Base-by-base conservation (phyloP, 2,888 invertebrate genomes). In the Pandemis heparana region DNA sequence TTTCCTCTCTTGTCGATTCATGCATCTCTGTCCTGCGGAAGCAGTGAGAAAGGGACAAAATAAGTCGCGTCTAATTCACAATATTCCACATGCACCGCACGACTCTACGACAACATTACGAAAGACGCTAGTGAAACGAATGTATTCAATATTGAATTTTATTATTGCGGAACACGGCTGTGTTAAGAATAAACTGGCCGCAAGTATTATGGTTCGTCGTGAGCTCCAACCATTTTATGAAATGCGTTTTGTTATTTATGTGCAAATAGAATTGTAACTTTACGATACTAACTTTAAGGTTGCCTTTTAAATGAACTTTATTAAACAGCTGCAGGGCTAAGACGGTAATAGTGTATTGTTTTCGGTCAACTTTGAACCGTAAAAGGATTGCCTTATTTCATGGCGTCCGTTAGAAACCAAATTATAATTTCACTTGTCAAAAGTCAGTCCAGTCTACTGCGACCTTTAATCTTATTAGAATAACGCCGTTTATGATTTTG, bases 321-420 rank as follows among this genome's bases (percentile, higher is more conserved):
- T 70, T 41, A 39, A 70, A 51, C n/a, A 63, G 60, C 70, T 38
- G 62, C 46, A 63, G 1, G 16, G 2, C 14, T 43, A 77, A 77
- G 62, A 66, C 75, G 73, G 77, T 78, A 76, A 75, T 75, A 79
- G 77, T 68, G 80, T 79, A 75, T 85, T 82, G 82, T 83, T 85
- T 82, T 84, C 79, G 83, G 86, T 85, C 80, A 86, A 87, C 85
- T 87, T 86, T 87, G 86, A 85, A 84, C 89, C 84, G 78, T 85
- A 86, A 84, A 87, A 80, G 87, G 87, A 77, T 76, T 79, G 79
- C 4, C 80, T 82, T 81, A 83, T 79, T 79, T 80, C 80, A 82
- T 77, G 62, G 70, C 43, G 56, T 48, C 75, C 83, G 84, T 85
- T 85, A 77, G 78, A 71, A 70, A 70, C 51, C 68, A 75, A 77